Base-by-base conservation (phyloP, 2,797 vertebrate genomes). In the Cryptoblepharus egeriae region DNA sequence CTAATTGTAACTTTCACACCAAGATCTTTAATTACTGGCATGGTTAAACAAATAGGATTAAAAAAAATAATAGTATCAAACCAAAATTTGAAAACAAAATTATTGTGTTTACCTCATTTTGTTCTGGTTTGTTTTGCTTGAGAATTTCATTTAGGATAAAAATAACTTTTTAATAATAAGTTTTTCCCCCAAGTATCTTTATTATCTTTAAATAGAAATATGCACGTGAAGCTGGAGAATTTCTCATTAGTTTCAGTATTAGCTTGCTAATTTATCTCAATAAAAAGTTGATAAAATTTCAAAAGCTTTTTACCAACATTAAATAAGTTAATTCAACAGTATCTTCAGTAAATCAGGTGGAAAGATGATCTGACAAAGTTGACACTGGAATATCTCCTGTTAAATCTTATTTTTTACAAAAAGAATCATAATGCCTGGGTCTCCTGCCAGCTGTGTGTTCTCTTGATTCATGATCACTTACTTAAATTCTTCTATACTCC, bases 381-480 rank as follows among this genome's bases (percentile, higher is more conserved):
- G 12, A 32, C 5, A 45, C 49, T 22, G 24, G 32, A n/a, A 45
- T 67, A n/a, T 16, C 10, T 55, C n/a, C 30, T 71, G 18, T 18
- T 67, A 67, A 45, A 76, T 60, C 69, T 61, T 81, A 77, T 85
- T 77, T n/a, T 64, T 77, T 58, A 77, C 30, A 28, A 71, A 55
- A 73, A 16, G 61, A 65, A 28, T n/a, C 60, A 28, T 24, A 11
- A 2, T 30, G n/a, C 8, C 32, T 83, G 28, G 45, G 42, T 83
- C 77, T 72, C 68, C 37, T 81, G 8, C 30, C 49, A 80, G 52
- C n/a, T 85, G 49, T 37, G 4, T 77, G 79, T 49, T 58, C 26
- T 42, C 85, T 82, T 57, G 85, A 77, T 84, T 83, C 42, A 24
- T 87, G 52, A 75, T 86, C 88, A 84, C 83, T 61, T 83, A 78